Evolutionary conservation across 2,113 vertebrate genomes (phyloP).

Genomic region (Vidua macroura): DNA sequence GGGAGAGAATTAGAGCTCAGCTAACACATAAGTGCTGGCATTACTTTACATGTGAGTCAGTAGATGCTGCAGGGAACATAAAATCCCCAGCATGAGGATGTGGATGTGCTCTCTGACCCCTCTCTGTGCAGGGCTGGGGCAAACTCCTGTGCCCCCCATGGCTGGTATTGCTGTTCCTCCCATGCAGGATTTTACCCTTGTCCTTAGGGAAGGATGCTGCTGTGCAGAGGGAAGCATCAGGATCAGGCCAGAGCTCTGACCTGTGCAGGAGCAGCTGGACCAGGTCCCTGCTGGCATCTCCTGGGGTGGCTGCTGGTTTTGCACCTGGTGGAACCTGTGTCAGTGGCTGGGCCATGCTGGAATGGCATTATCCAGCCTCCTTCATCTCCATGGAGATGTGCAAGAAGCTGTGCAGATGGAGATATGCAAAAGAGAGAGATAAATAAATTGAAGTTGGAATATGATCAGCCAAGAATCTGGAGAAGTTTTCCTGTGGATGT

Average conservation of each 20-base stretch:
- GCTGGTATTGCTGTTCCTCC: neutral
- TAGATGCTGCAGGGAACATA: neutral
- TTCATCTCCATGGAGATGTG: constrained; percentile 61
- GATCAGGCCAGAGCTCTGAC: neutral
- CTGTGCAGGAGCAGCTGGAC: neutral
- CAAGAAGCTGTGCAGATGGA: constrained; percentile 25
- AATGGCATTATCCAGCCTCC: neutral
- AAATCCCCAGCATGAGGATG: neutral
- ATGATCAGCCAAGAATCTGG: neutral
- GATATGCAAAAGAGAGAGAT: constrained; percentile 41
- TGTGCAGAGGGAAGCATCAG: neutral
- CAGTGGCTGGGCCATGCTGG: neutral
- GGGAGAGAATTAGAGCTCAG: neutral
- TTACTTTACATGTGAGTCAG: neutral
- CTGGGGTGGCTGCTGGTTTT: neutral
- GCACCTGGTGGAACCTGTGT: neutral
- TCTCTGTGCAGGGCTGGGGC: neutral
- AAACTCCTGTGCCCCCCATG: neutral
- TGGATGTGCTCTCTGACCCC: neutral
- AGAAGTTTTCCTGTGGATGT: constrained; percentile 10
- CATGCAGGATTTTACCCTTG: neutral
- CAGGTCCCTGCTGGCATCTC: neutral
- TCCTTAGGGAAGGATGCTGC: neutral
- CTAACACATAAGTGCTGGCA: neutral
- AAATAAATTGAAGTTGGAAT: constrained; percentile 8